Evolutionary conservation across 30 jellyfish, hydroid and myxozoan genomes (phyloP).

Genomic region (Clytia hemisphaerica): DNA sequence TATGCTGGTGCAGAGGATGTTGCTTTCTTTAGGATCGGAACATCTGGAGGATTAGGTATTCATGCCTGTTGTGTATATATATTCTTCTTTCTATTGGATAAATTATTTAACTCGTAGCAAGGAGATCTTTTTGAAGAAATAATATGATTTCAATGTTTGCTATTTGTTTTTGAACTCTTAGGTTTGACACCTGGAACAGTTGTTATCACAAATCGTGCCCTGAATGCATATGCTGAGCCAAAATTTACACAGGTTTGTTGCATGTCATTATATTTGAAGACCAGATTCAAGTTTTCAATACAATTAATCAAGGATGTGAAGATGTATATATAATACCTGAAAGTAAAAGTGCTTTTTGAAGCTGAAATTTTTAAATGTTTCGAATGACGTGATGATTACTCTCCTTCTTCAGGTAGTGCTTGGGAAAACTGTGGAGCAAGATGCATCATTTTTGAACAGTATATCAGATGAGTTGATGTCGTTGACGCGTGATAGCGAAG

Average conservation of each 20-base stretch:
- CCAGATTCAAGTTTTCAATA: not conserved
- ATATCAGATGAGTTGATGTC: slow-evolving; percentile 53
- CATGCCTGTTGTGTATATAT: not conserved
- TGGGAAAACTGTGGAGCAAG: slow-evolving; percentile 41
- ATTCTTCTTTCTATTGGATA: no score
- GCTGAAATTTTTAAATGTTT: not conserved
- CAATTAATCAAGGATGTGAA: not conserved
- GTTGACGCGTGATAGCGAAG: slow-evolving; percentile 33
- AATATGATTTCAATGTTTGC: no score
- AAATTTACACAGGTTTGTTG: slow-evolving; percentile 54
- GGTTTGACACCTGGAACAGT: slow-evolving; percentile 69
- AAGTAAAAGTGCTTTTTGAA: no score
- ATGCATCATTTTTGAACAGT: slow-evolving; percentile 36
- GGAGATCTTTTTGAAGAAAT: no score
- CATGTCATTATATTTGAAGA: not conserved
- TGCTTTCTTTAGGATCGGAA: slow-evolving; percentile 73
- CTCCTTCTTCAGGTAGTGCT: slow-evolving; percentile 49
- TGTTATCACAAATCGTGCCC: slow-evolving; percentile 73
- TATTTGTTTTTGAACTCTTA: not conserved
- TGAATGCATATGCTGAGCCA: slow-evolving; percentile 73
- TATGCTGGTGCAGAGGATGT: slow-evolving; percentile 85
- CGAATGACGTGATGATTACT: not conserved
- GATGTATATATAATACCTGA: no score
- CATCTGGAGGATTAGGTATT: slow-evolving; percentile 96
- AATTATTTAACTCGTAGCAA: no score